Evolutionary conservation across 2,888 invertebrate genomes (phyloP), one percentile per base, ranked within the genome.

Genomic region (Hanleya hanleyi): DNA sequence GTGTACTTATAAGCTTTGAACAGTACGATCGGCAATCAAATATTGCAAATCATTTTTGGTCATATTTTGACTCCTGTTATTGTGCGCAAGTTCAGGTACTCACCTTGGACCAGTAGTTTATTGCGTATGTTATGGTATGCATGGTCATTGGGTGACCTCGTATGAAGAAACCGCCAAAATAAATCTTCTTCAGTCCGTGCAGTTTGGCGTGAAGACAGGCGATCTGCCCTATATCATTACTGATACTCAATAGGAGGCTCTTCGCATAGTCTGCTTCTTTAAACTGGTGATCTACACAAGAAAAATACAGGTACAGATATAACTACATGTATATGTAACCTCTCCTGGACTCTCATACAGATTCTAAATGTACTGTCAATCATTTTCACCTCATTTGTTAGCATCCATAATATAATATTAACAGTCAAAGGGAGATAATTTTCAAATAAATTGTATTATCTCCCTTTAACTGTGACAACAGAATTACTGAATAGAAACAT

Each of bases 221-320:
- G 73, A 94, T 93, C 90, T 94, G 94, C n/a, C 94, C 94, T 71
- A 94, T 93, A 83, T 94, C 94, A 87, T 94, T 94, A 85, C 94
- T 93, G 80, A 94, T 94, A 73, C 93, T 93, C 82, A 93, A 92
- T 61, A 94, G 87, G 50, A 94, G 90, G 88, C 93, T 94, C 75
- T 93, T 92, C 7, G 93, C 94, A 62, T 94, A 90, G 85, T 94
- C 94, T 71, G 93, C 93, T 81, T 93, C 92, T 67, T 91, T 91
- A 87, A 89, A 89, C 61, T 51, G 35, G 15, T 74, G 76, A 32
- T 81, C 86, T 80, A 79, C 64, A 33, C 66, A 36, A 66, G 33
- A 18, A 64, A 71, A 32, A 33, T 2, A 4, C 18, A n/a, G 47
- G 7, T 5, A 47, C 47, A 47, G 22, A 7, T n/a, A n/a, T 2